These are phyloP conservation scores for Drosophila monieri DNA, from an alignment of 2,888 invertebrate genomes.

Conservation along the genomic window DNA sequence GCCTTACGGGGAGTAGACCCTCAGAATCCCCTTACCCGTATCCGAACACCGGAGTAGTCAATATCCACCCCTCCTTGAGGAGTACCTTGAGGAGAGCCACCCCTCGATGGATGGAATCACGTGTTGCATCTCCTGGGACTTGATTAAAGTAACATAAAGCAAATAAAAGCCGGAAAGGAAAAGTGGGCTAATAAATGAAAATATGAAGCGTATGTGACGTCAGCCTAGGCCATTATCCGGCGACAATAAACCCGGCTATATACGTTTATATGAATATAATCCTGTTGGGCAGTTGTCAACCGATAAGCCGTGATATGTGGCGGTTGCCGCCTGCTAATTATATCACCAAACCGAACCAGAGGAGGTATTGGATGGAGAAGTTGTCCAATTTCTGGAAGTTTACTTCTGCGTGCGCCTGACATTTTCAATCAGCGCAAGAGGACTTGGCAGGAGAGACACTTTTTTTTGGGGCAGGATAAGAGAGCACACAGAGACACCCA, in stretches of 20 bases:
- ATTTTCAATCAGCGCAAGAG: conserved; percentile 67
- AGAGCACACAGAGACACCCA: background rate
- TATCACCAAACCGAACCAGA: conserved; percentile 26
- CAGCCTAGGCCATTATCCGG: conserved; percentile 47
- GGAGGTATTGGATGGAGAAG: conserved; percentile 8
- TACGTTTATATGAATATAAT: conserved; percentile 12
- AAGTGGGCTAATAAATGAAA: conserved; percentile 76
- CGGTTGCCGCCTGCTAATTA: conserved; percentile 61
- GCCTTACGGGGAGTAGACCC: background rate
- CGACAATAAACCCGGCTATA: conserved; percentile 32
- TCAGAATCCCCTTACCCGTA: background rate
- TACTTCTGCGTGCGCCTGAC: conserved; percentile 60
- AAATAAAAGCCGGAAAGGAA: conserved; percentile 62
- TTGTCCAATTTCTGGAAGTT: conserved; percentile 32
- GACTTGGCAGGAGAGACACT: conserved; percentile 27
- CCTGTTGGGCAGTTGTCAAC: conserved; percentile 41
- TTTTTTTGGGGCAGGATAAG: conserved; percentile 7
- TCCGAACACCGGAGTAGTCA: conserved; percentile 3
- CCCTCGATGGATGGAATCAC: conserved; percentile 63
- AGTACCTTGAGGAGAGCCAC: conserved; percentile 30
- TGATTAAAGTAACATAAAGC: conserved; percentile 80
- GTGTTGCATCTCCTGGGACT: conserved; percentile 82
- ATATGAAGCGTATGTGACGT: conserved; percentile 66
- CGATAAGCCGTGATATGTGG: conserved; percentile 47
- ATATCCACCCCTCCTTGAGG: conserved; percentile 6